A percentile compares a stretch with the other conserved stretches of the same genome.
Evolutionary conservation across 2,888 invertebrate species (phyloP).

Genomic region (Lydus trimaculatus): DNA sequence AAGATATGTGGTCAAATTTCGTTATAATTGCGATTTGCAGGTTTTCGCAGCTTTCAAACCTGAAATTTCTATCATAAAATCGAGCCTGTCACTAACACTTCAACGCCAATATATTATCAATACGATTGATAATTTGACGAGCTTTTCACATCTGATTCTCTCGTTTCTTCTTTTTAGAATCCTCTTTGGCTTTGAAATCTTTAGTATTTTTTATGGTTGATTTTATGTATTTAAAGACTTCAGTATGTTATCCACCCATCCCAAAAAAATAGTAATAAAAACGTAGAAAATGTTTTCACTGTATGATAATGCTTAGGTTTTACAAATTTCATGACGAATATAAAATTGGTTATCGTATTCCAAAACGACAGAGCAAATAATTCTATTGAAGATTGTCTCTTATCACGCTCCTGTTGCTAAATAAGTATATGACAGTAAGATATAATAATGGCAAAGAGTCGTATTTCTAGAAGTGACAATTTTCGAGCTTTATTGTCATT

Average conservation of each 20-base stretch:
- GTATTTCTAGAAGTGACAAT: not conserved
- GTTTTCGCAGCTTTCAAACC: no score
- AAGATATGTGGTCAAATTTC: no score
- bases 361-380: not conserved
- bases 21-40: no score
- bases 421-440: not conserved
- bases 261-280: not conserved
- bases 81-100: no score
- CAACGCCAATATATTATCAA: not conserved
- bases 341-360: constrained; percentile 2
- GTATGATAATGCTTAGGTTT: not conserved
- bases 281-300: not conserved
- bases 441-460: not conserved
- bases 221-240: not conserved
- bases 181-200: not conserved
- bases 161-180: not conserved
- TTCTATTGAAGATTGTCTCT: not conserved
- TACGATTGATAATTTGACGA: not conserved
- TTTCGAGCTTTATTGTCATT: not conserved
- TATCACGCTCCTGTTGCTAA: not conserved
- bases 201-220: not conserved
- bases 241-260: not conserved
- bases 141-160: not conserved
- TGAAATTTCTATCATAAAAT: no score
- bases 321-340: constrained; percentile 1